phyloP scores from a whole-genome alignment of 1,140 invertebrate species.

The Periplaneta americana region DNA sequence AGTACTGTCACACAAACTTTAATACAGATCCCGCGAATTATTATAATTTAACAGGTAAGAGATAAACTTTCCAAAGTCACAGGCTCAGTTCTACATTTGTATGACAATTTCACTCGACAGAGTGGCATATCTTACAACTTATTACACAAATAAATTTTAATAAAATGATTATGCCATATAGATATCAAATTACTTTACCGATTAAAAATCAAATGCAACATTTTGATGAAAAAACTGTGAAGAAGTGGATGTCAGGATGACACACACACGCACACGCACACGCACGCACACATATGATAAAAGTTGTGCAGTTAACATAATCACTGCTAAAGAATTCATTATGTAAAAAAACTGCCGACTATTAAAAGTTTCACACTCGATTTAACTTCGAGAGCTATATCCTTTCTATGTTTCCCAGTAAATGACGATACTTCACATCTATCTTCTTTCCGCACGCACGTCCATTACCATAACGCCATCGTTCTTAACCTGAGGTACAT shows the following conservation, averaged over 20 bases:
- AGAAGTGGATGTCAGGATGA: neutral
- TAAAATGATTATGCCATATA: no score
- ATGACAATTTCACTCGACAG: no score
- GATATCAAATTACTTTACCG: no score
- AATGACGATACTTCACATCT: no score
- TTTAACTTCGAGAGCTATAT: neutral
- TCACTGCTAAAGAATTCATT: neutral
- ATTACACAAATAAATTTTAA: no score
- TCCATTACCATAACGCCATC: neutral
- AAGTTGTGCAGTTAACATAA: neutral
- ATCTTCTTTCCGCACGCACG: no score
- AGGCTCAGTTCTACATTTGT: neutral
- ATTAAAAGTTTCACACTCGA: neutral
- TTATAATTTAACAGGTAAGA: no score
- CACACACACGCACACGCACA: no score
- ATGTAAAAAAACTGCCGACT: neutral
- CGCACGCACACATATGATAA: no score
- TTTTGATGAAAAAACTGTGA: no score
- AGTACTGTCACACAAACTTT: neutral
- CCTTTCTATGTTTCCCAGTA: neutral
- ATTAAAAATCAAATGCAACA: neutral
- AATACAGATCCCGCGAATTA: neutral
- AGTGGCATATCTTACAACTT: no score
- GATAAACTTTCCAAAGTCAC: no score
- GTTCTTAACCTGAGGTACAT: neutral